These are phyloP conservation scores for Meiosimyza platycephala DNA, from an alignment of 2,888 invertebrate genomes.

Conservation along the genomic window DNA sequence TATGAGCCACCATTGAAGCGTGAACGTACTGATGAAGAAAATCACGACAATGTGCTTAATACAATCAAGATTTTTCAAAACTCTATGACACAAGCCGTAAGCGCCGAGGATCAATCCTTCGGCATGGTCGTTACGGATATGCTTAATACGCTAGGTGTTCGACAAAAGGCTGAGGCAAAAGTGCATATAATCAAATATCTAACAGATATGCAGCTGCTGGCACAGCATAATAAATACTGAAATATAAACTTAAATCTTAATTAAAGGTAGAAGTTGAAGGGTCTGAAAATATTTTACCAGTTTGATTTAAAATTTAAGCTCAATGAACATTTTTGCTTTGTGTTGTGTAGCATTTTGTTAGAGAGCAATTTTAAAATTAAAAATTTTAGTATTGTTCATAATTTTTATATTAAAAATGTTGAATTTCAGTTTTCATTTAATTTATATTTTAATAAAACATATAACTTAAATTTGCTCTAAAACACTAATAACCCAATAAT, in stretches of 20 bases:
- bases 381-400: conserved; percentile 20
- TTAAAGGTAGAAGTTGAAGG: conserved; percentile 15
- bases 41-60: conserved; percentile 63
- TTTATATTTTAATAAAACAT: neutral
- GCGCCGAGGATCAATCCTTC: conserved; percentile 63
- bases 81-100: conserved; percentile 60
- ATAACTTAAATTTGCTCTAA: too few species aligned
- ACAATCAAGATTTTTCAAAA: conserved; percentile 64
- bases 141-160: conserved; percentile 61
- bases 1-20: conserved; percentile 62
- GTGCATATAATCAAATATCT: conserved; percentile 63
- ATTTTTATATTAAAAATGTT: conserved; percentile 38
- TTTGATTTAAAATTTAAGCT: conserved; percentile 32
- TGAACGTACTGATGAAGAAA: conserved; percentile 60
- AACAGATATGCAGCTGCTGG: conserved; percentile 63
- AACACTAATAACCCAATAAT: too few species aligned
- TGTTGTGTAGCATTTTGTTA: neutral
- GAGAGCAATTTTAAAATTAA: conserved; percentile 21
- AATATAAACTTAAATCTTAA: neutral
- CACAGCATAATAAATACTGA: conserved; percentile 63
- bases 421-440: conserved; percentile 14
- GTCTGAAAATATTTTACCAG: conserved; percentile 30
- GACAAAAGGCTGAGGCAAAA: conserved; percentile 63
- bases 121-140: conserved; percentile 64
- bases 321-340: too few species aligned